Conservation (phyloP, 2,888 invertebrate genomes). For the Archips crataeganus region DNA sequence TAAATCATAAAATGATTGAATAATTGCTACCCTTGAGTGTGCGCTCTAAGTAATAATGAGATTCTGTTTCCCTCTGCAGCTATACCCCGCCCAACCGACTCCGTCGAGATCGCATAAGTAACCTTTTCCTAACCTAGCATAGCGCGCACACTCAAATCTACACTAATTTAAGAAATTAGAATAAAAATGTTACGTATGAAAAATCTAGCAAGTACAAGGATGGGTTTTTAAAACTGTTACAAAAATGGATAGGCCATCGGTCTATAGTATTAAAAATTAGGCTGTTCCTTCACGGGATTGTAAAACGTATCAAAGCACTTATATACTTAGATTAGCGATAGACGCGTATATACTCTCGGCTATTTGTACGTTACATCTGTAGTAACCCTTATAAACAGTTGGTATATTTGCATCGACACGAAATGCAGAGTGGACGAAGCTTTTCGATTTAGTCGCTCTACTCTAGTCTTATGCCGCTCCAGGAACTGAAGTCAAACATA, state of each 20-base stretch:
- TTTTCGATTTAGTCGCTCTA: slow-evolving; percentile 17
- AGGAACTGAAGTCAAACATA: not conserved
- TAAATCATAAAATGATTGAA: slow-evolving; percentile 54
- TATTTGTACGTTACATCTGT: slow-evolving; percentile 72
- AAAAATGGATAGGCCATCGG: slow-evolving; percentile 55
- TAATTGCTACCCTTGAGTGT: slow-evolving; percentile 49
- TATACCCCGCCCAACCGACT: not conserved
- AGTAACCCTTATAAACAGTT: slow-evolving; percentile 50
- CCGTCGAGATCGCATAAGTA: slow-evolving; percentile 1
- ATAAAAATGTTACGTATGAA: slow-evolving; percentile 75
- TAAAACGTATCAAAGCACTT: slow-evolving; percentile 58
- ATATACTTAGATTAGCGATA: slow-evolving; percentile 47
- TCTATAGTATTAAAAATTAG: slow-evolving; percentile 48
- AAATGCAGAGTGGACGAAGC: slow-evolving; percentile 34
- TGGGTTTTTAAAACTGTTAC: slow-evolving; percentile 47
- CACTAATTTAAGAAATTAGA: slow-evolving; percentile 66
- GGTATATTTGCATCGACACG: slow-evolving; percentile 43
- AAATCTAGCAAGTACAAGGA: slow-evolving; percentile 63
- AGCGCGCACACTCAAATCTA: slow-evolving; percentile 31
- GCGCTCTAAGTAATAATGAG: slow-evolving; percentile 44
- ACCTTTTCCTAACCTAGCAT: slow-evolving; percentile 3
- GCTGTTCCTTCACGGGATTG: slow-evolving; percentile 47
- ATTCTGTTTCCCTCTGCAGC: slow-evolving; percentile 32
- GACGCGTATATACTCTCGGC: slow-evolving; percentile 62
- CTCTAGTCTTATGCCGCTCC: not conserved